phyloP scores from a whole-genome alignment of 1,140 invertebrate species.

The Scaptodrosophila lebanonensis region DNA sequence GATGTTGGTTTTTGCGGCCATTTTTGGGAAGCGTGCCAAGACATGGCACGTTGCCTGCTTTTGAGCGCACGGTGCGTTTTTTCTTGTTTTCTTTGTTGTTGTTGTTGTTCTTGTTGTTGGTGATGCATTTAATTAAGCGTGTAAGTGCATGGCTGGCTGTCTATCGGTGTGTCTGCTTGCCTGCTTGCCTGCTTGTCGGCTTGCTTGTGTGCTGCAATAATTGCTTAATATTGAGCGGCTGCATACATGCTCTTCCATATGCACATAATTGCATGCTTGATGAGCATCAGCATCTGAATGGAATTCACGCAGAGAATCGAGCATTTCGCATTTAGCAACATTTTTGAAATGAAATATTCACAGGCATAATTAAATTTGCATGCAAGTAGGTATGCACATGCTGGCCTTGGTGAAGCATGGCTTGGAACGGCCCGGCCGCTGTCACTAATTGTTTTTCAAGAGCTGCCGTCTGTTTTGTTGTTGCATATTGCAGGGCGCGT shows the following conservation, averaged over 20 bases:
- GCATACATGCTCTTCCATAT: conserved; percentile 11
- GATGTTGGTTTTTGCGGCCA: conserved; percentile 1
- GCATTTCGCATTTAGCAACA: too few relatives aligned
- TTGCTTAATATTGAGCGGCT: not conserved
- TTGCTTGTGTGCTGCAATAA: not conserved
- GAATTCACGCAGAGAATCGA: conserved; percentile 11
- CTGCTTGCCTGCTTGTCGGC: not conserved
- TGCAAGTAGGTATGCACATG: too few relatives aligned
- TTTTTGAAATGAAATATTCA: conserved; percentile 29
- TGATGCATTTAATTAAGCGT: conserved; percentile 67
- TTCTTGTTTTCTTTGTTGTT: too few relatives aligned
- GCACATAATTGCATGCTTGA: conserved; percentile 43
- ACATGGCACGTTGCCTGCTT: conserved; percentile 59
- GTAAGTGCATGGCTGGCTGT: conserved; percentile 51
- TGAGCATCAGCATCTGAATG: too few relatives aligned
- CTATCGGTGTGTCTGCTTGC: not conserved
- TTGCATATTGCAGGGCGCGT: conserved; percentile 14
- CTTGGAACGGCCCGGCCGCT: too few relatives aligned
- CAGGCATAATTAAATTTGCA: conserved; percentile 35
- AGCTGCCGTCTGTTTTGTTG: conserved; percentile 10
- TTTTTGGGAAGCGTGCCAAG: conserved; percentile 28
- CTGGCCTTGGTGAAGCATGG: too few relatives aligned
- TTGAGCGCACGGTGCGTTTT: conserved; percentile 31
- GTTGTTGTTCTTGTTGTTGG: too few relatives aligned
- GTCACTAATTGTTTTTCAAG: conserved; percentile 13